Evolutionary conservation across 2,888 invertebrate species (phyloP).

Genomic region (Oeneis ivallda): DNA sequence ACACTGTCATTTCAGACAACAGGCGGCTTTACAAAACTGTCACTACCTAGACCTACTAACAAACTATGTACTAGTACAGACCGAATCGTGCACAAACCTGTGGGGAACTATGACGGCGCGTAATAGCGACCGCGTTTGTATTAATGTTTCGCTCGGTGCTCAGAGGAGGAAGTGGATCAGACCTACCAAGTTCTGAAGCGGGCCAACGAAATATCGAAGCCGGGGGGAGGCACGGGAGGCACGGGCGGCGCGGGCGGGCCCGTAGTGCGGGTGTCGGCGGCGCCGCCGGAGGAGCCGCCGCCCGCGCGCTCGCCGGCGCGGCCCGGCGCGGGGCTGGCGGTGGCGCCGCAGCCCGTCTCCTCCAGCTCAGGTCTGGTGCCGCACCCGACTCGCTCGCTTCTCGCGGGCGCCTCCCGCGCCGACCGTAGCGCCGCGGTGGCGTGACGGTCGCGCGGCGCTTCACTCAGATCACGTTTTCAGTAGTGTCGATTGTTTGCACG

Average conservation of each 20-base stretch:
- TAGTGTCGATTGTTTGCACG: constrained; percentile 78
- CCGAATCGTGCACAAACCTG: constrained; percentile 18
- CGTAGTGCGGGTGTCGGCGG: constrained; percentile 73
- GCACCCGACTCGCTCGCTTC: constrained; percentile 70
- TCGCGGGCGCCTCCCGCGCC: constrained; percentile 62
- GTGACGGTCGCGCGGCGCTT: constrained; percentile 63
- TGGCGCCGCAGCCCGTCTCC: constrained; percentile 84
- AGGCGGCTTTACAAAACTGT: constrained; percentile 38
- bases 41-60: constrained; percentile 44
- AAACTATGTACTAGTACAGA: constrained; percentile 25
- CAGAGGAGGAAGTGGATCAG: constrained; percentile 91
- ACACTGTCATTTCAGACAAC: constrained; percentile 36
- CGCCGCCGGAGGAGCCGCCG: constrained; percentile 61
- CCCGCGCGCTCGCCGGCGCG: constrained; percentile 74
- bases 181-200: constrained; percentile 97
- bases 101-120: constrained; percentile 23
- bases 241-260: constrained; percentile 77
- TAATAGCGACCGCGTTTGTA: constrained; percentile 47
- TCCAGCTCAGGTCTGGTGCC: constrained; percentile 86
- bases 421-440: constrained; percentile 35
- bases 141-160: constrained; percentile 76
- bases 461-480: constrained; percentile 74
- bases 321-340: constrained; percentile 81
- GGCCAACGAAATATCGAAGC: constrained; percentile 92
- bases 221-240: constrained; percentile 76